Conservation (phyloP, 2,797 vertebrate genomes). For the Centropyge bicolor region DNA sequence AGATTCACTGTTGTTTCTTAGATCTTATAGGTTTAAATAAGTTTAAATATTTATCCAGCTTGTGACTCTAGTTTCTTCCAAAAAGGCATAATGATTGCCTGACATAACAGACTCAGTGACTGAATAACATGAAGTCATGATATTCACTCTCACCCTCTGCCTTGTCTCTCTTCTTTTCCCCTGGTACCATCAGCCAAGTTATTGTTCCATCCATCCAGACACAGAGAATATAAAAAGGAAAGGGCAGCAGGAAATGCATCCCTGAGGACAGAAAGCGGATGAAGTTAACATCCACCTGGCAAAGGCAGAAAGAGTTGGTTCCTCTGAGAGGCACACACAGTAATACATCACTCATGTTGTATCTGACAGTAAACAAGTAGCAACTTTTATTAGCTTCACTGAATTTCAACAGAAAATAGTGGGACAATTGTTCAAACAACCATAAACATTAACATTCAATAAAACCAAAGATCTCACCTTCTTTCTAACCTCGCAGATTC, state of each 20-base stretch:
- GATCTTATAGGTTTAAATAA: not conserved
- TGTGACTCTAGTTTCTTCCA: not conserved
- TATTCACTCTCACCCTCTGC: constrained; percentile 33
- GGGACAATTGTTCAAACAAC: not conserved
- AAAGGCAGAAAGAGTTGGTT: not conserved
- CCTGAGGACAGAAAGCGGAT: not conserved
- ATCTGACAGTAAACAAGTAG: not conserved
- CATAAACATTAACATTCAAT: not conserved
- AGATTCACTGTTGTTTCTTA: not conserved
- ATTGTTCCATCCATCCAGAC: constrained; percentile 21
- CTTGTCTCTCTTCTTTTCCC: constrained; percentile 20
- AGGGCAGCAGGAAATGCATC: not conserved
- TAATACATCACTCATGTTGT: not conserved
- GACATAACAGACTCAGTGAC: constrained; percentile 15
- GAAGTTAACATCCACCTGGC: not conserved
- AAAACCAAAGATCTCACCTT: constrained; percentile 9
- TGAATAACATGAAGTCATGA: constrained; percentile 56
- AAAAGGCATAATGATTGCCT: not conserved
- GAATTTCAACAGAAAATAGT: constrained; percentile 5
- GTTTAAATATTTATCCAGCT: not conserved
- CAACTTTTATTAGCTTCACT: not conserved
- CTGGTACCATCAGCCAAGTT: not conserved
- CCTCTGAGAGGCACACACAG: not conserved
- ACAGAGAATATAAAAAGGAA: not conserved
- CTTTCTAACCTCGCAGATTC: not conserved